A percentile compares a stretch with the other conserved stretches of the same genome.
These are phyloP conservation scores for Epinephelus fuscoguttatus DNA, from an alignment of 2,113 vertebrate species.

Conservation along the genomic window DNA sequence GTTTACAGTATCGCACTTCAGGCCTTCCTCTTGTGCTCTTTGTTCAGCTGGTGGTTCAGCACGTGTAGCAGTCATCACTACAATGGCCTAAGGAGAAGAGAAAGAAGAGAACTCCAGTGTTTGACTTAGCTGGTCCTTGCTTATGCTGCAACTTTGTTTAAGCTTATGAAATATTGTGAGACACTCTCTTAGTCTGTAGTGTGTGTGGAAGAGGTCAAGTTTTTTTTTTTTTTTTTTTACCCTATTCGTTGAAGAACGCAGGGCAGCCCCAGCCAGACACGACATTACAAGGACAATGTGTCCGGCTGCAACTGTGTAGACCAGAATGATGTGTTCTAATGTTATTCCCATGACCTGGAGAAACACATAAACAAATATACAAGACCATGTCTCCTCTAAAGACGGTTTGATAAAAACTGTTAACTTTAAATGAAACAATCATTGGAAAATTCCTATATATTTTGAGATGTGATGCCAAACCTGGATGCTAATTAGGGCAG, in stretches of 20 bases:
- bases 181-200: background rate
- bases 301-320: slow-evolving; percentile 31
- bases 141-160: background rate
- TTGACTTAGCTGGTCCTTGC: background rate
- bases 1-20: background rate
- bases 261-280: slow-evolving; percentile 52
- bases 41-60: slow-evolving; percentile 45
- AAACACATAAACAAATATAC: background rate
- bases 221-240: slow-evolving; percentile 36
- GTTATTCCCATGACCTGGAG: background rate
- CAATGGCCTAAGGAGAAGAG: slow-evolving; percentile 47
- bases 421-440: too few relatives aligned
- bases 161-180: background rate
- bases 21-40: slow-evolving; percentile 11
- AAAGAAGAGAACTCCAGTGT: background rate
- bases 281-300: slow-evolving; percentile 72
- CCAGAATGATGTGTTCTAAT: background rate
- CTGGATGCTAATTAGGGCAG: too few relatives aligned
- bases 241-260: slow-evolving; percentile 70
- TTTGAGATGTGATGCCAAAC: too few relatives aligned
- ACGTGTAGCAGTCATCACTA: slow-evolving; percentile 37
- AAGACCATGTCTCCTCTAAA: too few relatives aligned
- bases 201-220: background rate
- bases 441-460: too few relatives aligned
- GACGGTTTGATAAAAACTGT: too few relatives aligned